Percentiles rank a stretch among this genome's conserved stretches.
Evolutionary conservation across 2,113 vertebrate species (phyloP).

Genomic region (Penelope pileata): DNA sequence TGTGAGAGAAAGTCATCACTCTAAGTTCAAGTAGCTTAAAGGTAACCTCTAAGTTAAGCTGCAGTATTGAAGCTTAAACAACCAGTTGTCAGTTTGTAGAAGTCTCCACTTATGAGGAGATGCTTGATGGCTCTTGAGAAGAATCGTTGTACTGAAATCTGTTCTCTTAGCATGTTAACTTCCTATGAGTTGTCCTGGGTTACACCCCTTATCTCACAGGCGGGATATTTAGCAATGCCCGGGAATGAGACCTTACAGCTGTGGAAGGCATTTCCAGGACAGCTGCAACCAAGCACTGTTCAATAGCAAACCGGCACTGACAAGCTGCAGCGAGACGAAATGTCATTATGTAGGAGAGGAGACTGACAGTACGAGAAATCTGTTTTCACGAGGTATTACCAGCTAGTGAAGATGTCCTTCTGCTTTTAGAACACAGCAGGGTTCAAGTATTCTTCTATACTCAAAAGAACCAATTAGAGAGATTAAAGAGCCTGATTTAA

Average conservation of each 20-base stretch:
- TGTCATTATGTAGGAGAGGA: neutral
- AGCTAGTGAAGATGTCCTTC: constrained; percentile 33
- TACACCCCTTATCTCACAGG: neutral
- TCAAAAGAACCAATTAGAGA: constrained; percentile 57
- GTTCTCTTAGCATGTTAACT: neutral
- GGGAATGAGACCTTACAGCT: neutral
- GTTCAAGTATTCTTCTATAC: constrained; percentile 16
- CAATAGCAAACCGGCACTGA: neutral
- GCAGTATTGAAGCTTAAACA: neutral
- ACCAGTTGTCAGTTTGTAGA: neutral
- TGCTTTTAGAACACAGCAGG: constrained; percentile 50
- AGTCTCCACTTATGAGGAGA: neutral
- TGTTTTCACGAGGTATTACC: neutral
- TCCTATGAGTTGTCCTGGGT: neutral
- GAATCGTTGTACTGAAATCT: neutral
- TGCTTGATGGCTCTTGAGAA: neutral
- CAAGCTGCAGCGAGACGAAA: neutral
- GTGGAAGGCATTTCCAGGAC: neutral
- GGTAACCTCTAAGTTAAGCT: neutral
- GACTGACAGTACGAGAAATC: neutral
- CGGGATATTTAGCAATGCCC: too few relatives aligned
- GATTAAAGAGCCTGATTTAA: constrained; percentile 48
- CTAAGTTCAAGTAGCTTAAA: neutral
- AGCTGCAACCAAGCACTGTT: neutral
- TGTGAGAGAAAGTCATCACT: neutral